Evolutionary conservation across 2,113 vertebrate genomes (phyloP).

Genomic region (Carlito syrichta): DNA sequence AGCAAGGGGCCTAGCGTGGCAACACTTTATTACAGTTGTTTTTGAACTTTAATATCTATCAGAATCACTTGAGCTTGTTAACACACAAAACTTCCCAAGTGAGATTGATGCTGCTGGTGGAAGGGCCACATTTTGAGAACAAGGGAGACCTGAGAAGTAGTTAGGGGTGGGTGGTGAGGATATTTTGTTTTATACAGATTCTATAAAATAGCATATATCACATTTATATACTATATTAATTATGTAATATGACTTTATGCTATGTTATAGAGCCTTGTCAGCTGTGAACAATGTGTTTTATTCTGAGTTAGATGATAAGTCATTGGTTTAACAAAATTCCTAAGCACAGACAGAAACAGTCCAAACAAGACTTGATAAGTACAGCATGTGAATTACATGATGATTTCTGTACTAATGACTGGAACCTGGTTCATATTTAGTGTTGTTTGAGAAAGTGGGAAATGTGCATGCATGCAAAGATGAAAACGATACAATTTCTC

Average conservation of each 20-base stretch:
- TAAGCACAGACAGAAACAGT: neutral
- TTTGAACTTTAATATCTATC: neutral
- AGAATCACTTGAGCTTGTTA: neutral
- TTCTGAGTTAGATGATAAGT: neutral
- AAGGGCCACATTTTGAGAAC: neutral
- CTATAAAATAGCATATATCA: neutral
- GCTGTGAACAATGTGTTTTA: neutral
- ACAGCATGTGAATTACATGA: neutral
- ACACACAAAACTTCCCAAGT: neutral
- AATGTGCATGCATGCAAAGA: neutral
- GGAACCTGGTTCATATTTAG: neutral
- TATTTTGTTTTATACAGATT: neutral
- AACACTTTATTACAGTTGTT: neutral
- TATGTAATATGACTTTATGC: neutral
- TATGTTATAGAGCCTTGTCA: neutral
- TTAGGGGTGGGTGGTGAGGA: neutral
- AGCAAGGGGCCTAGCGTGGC: neutral
- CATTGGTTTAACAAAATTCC: neutral
- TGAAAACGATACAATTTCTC: neutral
- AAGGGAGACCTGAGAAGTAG: neutral
- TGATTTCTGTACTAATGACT: neutral
- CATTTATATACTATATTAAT: neutral
- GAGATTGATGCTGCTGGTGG: neutral
- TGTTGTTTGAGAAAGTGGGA: neutral
- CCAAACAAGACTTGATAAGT: neutral